Conservation (phyloP, 2,888 invertebrate genomes). For the Plagiodera versicolora region DNA sequence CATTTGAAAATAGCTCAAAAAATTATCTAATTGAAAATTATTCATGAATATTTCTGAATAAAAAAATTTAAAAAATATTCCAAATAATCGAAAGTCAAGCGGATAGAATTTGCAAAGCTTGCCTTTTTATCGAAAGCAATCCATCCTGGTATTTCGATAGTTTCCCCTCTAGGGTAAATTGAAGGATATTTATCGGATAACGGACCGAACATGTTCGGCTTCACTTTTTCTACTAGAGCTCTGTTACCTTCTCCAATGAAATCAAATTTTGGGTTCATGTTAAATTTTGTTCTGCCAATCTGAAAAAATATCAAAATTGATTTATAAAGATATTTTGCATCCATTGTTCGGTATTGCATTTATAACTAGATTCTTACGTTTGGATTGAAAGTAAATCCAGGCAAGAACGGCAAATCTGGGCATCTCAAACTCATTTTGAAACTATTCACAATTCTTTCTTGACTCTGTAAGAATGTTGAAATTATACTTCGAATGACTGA, state of each 20-base stretch:
- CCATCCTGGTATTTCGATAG: constrained; percentile 79
- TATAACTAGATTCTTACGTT: constrained; percentile 56
- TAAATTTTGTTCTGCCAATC: constrained; percentile 67
- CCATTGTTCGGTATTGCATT: constrained; percentile 2
- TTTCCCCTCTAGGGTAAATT: constrained; percentile 74
- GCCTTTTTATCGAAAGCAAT: constrained; percentile 87
- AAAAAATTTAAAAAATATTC: background rate
- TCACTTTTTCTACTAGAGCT: constrained; percentile 64
- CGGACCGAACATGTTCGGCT: constrained; percentile 64
- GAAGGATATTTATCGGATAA: constrained; percentile 65
- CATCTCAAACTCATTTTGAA: constrained; percentile 54
- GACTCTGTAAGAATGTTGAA: background rate
- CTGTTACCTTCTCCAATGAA: constrained; percentile 60
- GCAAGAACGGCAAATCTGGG: constrained; percentile 71
- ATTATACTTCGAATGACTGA: background rate
- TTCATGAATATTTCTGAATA: no score
- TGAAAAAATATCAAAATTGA: constrained; percentile 40
- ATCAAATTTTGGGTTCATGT: constrained; percentile 58
- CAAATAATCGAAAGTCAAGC: background rate
- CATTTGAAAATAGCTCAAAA: no score
- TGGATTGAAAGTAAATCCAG: constrained; percentile 69
- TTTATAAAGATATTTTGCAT: background rate
- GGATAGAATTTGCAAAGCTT: constrained; percentile 21
- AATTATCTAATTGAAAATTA: no score
- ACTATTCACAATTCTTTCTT: background rate